These are phyloP conservation scores for Melieria omissa DNA, from an alignment of 2,888 invertebrate genomes.

Conservation along the genomic window DNA sequence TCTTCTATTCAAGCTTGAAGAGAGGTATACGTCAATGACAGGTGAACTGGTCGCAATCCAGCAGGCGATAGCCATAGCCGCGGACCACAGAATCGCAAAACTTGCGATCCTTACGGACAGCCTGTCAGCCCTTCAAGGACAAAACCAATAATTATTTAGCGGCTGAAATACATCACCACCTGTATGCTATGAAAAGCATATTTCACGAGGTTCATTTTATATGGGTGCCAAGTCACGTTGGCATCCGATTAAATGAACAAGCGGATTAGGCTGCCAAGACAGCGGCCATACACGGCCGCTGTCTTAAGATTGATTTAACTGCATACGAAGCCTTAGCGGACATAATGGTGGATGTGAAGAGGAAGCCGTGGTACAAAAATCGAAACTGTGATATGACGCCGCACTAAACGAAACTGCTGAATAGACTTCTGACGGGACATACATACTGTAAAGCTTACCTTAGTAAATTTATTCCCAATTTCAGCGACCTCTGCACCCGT, in stretches of 20 bases:
- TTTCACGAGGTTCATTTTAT: neutral
- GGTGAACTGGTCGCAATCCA: neutral
- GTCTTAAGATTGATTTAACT: neutral
- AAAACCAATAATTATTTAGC: neutral
- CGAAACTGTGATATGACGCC: neutral
- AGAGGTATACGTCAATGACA: neutral
- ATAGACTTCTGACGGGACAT: neutral
- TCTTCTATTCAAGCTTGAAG: neutral
- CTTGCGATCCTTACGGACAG: neutral
- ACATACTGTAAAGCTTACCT: neutral
- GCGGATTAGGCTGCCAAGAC: conserved; percentile 5
- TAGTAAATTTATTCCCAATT: neutral
- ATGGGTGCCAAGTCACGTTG: conserved; percentile 2
- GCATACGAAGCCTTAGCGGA: neutral
- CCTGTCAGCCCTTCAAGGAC: neutral
- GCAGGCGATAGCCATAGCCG: neutral
- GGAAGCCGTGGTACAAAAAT: neutral
- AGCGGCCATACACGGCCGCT: neutral
- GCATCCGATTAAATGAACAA: neutral
- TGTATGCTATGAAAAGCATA: no score
- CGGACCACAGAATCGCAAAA: neutral
- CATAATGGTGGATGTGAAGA: neutral
- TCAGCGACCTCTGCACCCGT: neutral
- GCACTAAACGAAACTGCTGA: neutral
- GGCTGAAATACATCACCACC: neutral